Conservation (phyloP, 1,140 invertebrate genomes). For the Colletes gigas region DNA sequence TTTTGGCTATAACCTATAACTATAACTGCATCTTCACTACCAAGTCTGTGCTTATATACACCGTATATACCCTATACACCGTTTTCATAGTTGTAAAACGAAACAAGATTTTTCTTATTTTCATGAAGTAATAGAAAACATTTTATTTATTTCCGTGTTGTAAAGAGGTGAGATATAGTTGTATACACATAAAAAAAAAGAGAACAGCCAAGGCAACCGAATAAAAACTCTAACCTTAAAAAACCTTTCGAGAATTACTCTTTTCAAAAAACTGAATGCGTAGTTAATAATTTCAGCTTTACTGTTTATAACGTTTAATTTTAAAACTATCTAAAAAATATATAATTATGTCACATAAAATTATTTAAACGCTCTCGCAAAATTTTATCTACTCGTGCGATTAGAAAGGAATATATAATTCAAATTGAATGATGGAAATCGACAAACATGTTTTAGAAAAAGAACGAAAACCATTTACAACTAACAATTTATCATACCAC, state of each 20-base stretch:
- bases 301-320: background rate
- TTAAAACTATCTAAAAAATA: background rate
- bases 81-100: background rate
- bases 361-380: background rate
- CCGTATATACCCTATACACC: background rate
- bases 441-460: background rate
- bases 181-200: background rate
- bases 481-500: background rate
- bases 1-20: too few relatives aligned
- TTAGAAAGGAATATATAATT: background rate
- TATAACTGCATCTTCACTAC: too few relatives aligned
- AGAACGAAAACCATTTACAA: background rate
- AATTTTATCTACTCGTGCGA: background rate
- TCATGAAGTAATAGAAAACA: background rate
- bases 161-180: constrained; percentile 35
- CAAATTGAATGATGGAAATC: constrained; percentile 16
- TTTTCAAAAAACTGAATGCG: background rate
- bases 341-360: background rate
- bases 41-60: too few relatives aligned
- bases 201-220: constrained; percentile 6
- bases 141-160: background rate
- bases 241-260: background rate
- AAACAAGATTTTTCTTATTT: background rate
- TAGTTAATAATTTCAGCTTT: too few relatives aligned
- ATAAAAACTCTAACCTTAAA: constrained; percentile 18